Conservation (phyloP, 2,113 vertebrate genomes). For the Oreamnos americanus region DNA sequence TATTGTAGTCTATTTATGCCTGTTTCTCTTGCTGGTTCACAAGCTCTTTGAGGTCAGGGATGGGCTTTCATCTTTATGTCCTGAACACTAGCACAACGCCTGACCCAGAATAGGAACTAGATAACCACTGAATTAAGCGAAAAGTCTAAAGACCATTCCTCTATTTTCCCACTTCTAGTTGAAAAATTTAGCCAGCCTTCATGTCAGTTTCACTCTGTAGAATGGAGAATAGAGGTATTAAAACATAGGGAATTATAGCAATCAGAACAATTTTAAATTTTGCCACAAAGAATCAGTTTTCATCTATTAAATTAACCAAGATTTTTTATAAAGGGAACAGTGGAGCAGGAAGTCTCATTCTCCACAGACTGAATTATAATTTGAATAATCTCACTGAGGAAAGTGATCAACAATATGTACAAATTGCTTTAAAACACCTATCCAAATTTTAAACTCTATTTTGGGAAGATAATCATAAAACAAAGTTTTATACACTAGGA, state of each 20-base stretch:
- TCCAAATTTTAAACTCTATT: background rate
- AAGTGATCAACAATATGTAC: background rate
- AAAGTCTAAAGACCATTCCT: background rate
- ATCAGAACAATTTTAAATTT: background rate
- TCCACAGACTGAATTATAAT: background rate
- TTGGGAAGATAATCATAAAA: background rate
- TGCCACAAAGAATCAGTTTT: conserved; percentile 8
- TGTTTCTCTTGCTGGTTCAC: background rate
- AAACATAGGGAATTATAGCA: background rate
- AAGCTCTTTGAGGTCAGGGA: background rate
- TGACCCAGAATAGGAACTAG: background rate
- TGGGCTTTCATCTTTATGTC: conserved; percentile 9
- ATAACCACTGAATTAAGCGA: background rate
- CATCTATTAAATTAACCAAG: background rate
- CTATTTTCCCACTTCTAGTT: background rate
- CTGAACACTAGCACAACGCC: background rate
- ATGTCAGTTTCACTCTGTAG: background rate
- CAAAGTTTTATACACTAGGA: background rate
- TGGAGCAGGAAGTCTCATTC: background rate
- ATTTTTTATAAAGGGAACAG: background rate
- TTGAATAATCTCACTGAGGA: background rate
- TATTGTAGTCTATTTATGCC: background rate
- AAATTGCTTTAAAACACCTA: background rate
- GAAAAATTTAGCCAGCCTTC: background rate
- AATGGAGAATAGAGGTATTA: background rate